Percentiles rank a stretch among this genome's conserved stretches.
Evolutionary conservation across 1,140 invertebrate species (phyloP).

Genomic region (Drosophila trapezifrons): DNA sequence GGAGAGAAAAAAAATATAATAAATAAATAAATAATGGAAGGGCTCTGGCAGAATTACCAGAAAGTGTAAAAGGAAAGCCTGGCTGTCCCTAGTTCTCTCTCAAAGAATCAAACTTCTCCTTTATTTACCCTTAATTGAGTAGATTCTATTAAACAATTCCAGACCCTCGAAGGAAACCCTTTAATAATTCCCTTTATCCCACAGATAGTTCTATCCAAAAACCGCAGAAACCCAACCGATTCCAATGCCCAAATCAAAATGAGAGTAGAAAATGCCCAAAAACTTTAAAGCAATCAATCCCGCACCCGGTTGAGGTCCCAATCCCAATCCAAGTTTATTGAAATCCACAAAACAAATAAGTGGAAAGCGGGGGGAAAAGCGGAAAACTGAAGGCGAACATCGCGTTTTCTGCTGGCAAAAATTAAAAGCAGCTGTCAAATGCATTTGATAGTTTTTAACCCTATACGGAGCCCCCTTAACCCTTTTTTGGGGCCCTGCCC

Average conservation of each 20-base stretch:
- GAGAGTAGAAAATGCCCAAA: not conserved
- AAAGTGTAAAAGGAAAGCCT: too few species aligned
- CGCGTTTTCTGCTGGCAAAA: slow-evolving; percentile 44
- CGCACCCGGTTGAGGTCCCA: not conserved
- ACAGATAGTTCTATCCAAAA: not conserved
- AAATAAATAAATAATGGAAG: not conserved
- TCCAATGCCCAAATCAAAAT: slow-evolving; percentile 3
- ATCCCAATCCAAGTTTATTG: slow-evolving; percentile 37
- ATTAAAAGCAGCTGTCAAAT: slow-evolving; percentile 78
- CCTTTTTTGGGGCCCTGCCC: not conserved
- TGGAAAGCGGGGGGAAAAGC: too few species aligned
- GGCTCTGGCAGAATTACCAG: too few species aligned
- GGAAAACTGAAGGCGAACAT: slow-evolving; percentile 23
- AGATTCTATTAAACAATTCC: not conserved
- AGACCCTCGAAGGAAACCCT: too few species aligned
- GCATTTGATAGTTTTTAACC: slow-evolving; percentile 70
- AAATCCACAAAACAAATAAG: slow-evolving; percentile 39
- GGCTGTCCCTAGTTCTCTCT: too few species aligned
- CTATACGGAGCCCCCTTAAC: slow-evolving; percentile 4
- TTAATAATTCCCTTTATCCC: not conserved
- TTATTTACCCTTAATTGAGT: too few species aligned
- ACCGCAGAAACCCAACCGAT: not conserved
- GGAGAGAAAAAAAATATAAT: not conserved
- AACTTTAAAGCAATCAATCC: slow-evolving; percentile 42
- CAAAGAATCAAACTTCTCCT: too few species aligned